Evolutionary conservation across 2,888 invertebrate genomes (phyloP), one percentile per base, ranked within the genome.

Genomic region (Ommatoiulus sabulosus): DNA sequence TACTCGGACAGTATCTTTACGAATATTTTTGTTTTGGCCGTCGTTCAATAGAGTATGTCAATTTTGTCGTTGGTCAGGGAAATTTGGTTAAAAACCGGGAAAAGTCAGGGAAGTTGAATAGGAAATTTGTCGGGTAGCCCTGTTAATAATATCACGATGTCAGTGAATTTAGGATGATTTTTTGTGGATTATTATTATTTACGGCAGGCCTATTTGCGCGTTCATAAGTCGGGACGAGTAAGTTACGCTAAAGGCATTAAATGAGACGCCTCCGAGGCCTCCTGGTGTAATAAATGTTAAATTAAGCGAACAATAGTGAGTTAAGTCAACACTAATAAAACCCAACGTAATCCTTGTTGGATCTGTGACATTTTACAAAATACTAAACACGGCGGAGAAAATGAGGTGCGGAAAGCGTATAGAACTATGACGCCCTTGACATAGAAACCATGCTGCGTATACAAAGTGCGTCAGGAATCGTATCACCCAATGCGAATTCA

Each of bases 321-420:
- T 80, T 80, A 80, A 80, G 80, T 80, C 80, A 80, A 80, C 80
- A 80, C 80, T 80, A 80, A 80, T 80, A 80, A 80, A 80, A 80
- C 35, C 80, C 35, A 8, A 80, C 80, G 12, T 80, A 80, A 80
- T 80, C 80, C 80, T 80, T 80, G 80, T 12, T 80, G 80, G 35
- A 80, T 80, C 80, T 80, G 35, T 80, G 80, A 80, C 80, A 80
- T 80, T 80, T 80, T 80, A 35, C 80, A 80, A 80, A 80, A 80
- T 80, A 80, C 80, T 80, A 80, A 35, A 35, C 80, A 80, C 35
- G 80, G 10, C 80, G 80, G 35, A 35, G 80, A 7, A 80, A 80
- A 80, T 80, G 80, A 80, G 24, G 80, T 80, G 80, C 80, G 24
- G 80, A 80, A 35, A 80, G 80, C 24, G 20, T 72, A 20, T n/a